Evolutionary conservation across 2,797 vertebrate species (phyloP).

Genomic region (Poecile montanus): DNA sequence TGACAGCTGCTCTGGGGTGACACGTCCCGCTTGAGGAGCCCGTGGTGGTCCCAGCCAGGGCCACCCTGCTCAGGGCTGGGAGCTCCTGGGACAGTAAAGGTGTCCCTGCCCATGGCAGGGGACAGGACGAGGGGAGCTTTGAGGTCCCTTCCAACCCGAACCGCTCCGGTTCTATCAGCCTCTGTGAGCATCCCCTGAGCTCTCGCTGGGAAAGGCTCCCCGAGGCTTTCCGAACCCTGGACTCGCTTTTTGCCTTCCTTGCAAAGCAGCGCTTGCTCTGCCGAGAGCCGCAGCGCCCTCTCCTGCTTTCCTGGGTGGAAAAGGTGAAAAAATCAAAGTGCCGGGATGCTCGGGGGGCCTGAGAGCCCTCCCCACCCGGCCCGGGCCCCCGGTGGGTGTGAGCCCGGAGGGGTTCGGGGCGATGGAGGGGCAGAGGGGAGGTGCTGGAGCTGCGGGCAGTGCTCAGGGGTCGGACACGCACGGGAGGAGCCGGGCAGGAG

Average conservation of each 20-base stretch:
- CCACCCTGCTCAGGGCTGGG: not conserved
- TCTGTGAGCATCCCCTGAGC: not conserved
- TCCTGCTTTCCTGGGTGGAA: not conserved
- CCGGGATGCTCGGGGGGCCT: not conserved
- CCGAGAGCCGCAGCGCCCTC: not conserved
- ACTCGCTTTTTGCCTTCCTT: accelerated
- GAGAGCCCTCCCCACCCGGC: accelerated
- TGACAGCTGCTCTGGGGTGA: not conserved
- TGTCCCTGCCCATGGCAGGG: not conserved
- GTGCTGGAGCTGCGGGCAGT: no score
- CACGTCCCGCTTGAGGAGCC: not conserved
- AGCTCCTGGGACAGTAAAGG: accelerated
- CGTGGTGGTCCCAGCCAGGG: not conserved
- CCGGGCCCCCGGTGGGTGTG: accelerated
- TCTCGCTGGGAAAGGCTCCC: not conserved
- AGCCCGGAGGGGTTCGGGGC: no score
- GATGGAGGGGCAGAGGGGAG: no score
- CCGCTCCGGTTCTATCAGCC: accelerated
- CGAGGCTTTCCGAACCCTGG: accelerated
- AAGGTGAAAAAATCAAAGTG: accelerated
- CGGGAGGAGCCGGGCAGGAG: not conserved
- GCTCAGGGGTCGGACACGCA: no score
- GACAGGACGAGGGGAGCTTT: not conserved
- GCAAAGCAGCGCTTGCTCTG: not conserved
- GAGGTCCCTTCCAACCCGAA: not conserved